These are phyloP conservation scores for Nothobranchius kuhntae DNA, from an alignment of 2,113 vertebrate species.

Conservation along the genomic window DNA sequence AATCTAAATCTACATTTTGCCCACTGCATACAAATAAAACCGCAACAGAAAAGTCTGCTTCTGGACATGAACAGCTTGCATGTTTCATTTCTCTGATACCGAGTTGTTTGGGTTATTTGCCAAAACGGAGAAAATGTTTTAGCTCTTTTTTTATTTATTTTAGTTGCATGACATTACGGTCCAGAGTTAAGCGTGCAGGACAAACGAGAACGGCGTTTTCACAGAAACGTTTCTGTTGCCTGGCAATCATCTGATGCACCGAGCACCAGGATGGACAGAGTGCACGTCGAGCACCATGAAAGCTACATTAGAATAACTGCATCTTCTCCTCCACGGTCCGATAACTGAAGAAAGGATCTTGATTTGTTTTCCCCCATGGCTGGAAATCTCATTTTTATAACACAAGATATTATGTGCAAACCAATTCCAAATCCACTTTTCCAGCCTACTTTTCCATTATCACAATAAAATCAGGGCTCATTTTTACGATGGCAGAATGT, in stretches of 20 bases:
- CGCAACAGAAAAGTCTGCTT: constrained; percentile 46
- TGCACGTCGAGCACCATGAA: constrained; percentile 42
- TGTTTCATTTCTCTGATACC: constrained; percentile 35
- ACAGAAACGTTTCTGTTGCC: constrained; percentile 33
- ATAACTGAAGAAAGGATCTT: constrained; percentile 76
- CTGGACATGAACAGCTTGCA: constrained; percentile 19
- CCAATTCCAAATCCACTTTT: constrained; percentile 77
- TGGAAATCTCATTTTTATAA: constrained; percentile 76
- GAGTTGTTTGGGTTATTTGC: constrained; percentile 19
- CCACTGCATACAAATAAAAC: constrained; percentile 65
- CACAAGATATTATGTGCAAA: constrained; percentile 75
- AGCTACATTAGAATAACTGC: constrained; percentile 73
- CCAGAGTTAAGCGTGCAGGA: constrained; percentile 6
- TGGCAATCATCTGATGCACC: constrained; percentile 32
- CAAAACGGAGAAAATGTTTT: not conserved
- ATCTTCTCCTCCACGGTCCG: constrained; percentile 72
- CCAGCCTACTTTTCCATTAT: constrained; percentile 77
- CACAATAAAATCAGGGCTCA: constrained; percentile 74
- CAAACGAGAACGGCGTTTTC: constrained; percentile 26
- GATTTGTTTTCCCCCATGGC: constrained; percentile 77
- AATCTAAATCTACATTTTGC: constrained; percentile 72
- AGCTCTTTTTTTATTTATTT: not conserved
- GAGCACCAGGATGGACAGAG: constrained; percentile 42
- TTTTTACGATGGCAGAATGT: constrained; percentile 71
- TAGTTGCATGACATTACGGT: not conserved